Base-by-base conservation (phyloP, 2,113 vertebrate genomes). In the Engystomops pustulosus region DNA sequence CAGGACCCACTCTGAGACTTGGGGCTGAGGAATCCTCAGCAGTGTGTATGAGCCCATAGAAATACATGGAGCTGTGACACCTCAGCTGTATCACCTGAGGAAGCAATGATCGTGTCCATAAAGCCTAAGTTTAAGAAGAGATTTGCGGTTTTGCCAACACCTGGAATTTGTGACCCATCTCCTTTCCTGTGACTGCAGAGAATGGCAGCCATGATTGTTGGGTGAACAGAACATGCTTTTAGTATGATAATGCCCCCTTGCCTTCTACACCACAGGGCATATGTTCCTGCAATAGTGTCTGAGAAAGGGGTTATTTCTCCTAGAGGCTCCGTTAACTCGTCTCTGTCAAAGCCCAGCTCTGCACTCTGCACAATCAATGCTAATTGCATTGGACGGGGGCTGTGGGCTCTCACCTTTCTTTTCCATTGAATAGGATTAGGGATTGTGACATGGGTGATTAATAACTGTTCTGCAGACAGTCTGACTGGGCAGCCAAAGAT, bases 391-490 rank as follows among this genome's bases (percentile, higher is more conserved):
- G 92, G 91, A 92, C 92, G 91, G 95, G 83, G 71, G 90, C 95
- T 94, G 93, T 94, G 93, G 94, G 94, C 93, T 92, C 93, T 85
- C 86, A 92, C 94, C 91, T 97, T 98, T 97, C 96, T 97, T 95
- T 97, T 95, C 93, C 92, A 90, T 91, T 96, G 95, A 97, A 95
- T 95, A 88, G 96, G 95, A 96, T 96, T 96, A 96, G 93, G 93
- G 94, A 94, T 95, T 95, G 94, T 98, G 97, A 97, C 96, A 95
- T 92, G 92, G 93, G 88, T 97, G 97, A 98, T 98, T 97, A 97
- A 98, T 98, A 95, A 95, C 96, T 90, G 38, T 86, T 90, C 92
- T 93, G 94, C 95, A 96, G 95, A 96, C 94, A 92, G 95, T 94
- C 96, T 96, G 96, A 92, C 94, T 92, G 91, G 93, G 91, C 88